Percentiles rank a stretch among this genome's conserved stretches.
These are phyloP conservation scores for Haemorhous mexicanus DNA, from an alignment of 2,113 vertebrate genomes.

Conservation along the genomic window DNA sequence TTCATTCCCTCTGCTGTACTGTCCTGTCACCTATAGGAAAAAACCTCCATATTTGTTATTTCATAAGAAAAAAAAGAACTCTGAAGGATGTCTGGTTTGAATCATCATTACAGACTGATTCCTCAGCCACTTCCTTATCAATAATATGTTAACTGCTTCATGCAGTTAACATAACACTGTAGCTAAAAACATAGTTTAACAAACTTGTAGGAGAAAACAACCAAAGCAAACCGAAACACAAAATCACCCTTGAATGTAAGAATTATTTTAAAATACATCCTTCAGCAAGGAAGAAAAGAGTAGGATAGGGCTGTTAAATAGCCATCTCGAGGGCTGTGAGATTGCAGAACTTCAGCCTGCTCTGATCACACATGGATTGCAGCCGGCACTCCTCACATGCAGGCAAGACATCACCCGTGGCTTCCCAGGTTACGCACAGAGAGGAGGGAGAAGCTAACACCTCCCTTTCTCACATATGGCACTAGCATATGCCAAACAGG, in stretches of 20 bases:
- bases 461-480: constrained; percentile 37
- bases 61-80: background rate
- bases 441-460: constrained; percentile 22
- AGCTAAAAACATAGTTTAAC: background rate
- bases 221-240: background rate
- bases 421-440: background rate
- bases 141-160: background rate
- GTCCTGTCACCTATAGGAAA: background rate
- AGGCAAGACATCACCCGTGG: background rate
- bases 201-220: background rate
- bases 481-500: constrained; percentile 42
- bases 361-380: background rate
- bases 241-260: background rate
- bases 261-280: background rate
- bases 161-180: background rate
- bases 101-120: background rate
- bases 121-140: background rate
- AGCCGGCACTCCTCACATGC: background rate
- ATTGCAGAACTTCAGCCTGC: background rate
- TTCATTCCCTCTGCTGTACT: background rate
- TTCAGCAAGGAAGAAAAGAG: background rate
- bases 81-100: background rate
- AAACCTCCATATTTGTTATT: background rate
- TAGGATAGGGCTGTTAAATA: background rate
- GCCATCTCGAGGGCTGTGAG: background rate